Evolutionary conservation across 2,113 vertebrate species (phyloP), one percentile per base, ranked within the genome.

Genomic region (Pangasianodon hypophthalmus): DNA sequence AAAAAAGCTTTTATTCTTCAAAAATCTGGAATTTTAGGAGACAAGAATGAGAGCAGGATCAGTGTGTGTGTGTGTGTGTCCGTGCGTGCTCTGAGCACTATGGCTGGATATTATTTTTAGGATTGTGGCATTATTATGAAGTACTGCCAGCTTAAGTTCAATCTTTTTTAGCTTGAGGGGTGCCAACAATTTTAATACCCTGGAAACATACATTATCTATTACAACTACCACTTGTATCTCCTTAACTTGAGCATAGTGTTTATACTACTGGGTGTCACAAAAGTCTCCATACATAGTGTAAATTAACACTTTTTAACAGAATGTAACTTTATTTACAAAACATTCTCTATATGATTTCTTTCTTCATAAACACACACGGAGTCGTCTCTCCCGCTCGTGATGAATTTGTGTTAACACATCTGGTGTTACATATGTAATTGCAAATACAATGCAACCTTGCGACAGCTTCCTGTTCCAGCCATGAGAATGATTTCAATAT

Each of bases 1-100:
- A 60, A 8, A 19, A 73, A 85, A 73, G 37, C 82, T 75, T 83
- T 87, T 69, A 67, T 89, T 89, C 77, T 62, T 11, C 41, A 58
- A 14, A 88, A 62, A 48, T 46, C 54, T 62, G 54, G 9, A 44
- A 84, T 77, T 67, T 46, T 41, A 16, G 58, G 75, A 67, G 8
- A 84, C 84, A 84, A 69, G 48, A 83, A 62, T 50, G n/a, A 88
- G 37, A 41, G 11, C 5, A n/a, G 41, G 77, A 18, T 16, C 86
- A 26, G 58, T 14, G 62, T 90, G 71, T 75, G 73, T 79, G 41
- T 46, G 50, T 56, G 50, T 82, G 79, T 54, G 48, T 41, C 5
- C n/a, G 29, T 54, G 48, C 21, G 18, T 56, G 80, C 54, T 85
- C 41, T 48, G 13, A 60, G 6, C 19, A 62, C 37, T 29, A 46